Evolutionary conservation across 2,797 vertebrate genomes (phyloP).

Genomic region (Chloroceryle amazona): DNA sequence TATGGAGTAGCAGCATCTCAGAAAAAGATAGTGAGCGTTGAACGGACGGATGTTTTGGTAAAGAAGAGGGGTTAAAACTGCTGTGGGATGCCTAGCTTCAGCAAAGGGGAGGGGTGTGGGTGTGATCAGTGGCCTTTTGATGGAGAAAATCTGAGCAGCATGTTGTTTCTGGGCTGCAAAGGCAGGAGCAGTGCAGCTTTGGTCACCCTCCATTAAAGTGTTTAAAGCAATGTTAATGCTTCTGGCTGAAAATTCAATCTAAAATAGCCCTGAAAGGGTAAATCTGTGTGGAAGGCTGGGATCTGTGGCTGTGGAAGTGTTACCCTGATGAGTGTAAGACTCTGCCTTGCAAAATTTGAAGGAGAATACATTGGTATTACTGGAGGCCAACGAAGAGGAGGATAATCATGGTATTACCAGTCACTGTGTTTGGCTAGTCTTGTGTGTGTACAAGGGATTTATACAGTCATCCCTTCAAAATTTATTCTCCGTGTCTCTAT

Average conservation of each 20-base stretch:
- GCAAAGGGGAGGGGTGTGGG: fast-evolving
- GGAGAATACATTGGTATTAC: neutral
- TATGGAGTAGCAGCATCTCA: neutral
- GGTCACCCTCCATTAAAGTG: neutral
- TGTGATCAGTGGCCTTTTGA: neutral
- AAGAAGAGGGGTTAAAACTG: neutral
- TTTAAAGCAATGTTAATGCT: neutral
- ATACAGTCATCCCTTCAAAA: neutral
- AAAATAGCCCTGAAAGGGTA: neutral
- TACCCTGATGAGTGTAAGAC: neutral
- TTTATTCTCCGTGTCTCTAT: neutral
- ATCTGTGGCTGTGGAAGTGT: fast-evolving
- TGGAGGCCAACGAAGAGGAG: neutral
- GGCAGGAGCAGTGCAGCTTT: neutral
- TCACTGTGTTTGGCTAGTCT: neutral
- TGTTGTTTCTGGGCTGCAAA: neutral
- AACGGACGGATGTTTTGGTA: neutral
- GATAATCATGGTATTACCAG: neutral
- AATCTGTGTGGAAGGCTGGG: neutral
- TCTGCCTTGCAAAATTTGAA: neutral
- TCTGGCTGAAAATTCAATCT: neutral
- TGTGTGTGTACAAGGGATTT: neutral
- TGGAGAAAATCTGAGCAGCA: neutral
- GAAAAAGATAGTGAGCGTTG: neutral
- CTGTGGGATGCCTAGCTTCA: neutral